Evolutionary conservation across 2,113 vertebrate genomes (phyloP).

Genomic region (Sardina pilchardus): DNA sequence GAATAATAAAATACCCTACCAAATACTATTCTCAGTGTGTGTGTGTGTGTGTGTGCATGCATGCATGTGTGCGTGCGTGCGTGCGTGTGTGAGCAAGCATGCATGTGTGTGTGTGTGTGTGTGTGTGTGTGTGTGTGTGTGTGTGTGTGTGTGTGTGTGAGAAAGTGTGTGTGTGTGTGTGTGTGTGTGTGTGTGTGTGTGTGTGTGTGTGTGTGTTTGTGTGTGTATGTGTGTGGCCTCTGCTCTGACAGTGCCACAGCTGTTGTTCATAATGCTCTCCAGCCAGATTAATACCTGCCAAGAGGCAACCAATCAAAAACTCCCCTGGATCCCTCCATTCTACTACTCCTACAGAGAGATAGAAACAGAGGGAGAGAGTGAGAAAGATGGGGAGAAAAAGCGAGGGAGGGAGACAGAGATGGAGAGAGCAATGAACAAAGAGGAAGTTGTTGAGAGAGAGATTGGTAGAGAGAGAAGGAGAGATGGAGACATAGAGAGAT

Average conservation of each 20-base stretch:
- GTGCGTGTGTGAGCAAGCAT: background rate
- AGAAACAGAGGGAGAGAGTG: too few relatives aligned
- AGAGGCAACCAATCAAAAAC: background rate
- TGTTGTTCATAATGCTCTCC: background rate
- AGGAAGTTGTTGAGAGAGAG: too few relatives aligned
- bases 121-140: background rate
- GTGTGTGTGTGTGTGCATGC: background rate
- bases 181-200: background rate
- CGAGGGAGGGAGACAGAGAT: too few relatives aligned
- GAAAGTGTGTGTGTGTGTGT: background rate
- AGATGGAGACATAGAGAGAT: too few relatives aligned
- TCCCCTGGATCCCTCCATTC: background rate
- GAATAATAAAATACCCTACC: too few relatives aligned
- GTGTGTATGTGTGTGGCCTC: background rate
- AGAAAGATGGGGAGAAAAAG: too few relatives aligned
- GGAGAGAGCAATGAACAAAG: too few relatives aligned
- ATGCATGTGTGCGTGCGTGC: background rate
- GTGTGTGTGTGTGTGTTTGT: background rate
- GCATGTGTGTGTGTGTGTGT: background rate
- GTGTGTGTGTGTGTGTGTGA: background rate
- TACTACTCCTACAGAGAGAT: background rate
- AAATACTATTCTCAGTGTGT: background rate
- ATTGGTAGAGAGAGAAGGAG: too few relatives aligned
- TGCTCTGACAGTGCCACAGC: constrained; percentile 3
- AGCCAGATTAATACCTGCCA: constrained; percentile 7